Conservation (phyloP, 2,797 vertebrate genomes). For the Phrynocephalus guinanensis region DNA sequence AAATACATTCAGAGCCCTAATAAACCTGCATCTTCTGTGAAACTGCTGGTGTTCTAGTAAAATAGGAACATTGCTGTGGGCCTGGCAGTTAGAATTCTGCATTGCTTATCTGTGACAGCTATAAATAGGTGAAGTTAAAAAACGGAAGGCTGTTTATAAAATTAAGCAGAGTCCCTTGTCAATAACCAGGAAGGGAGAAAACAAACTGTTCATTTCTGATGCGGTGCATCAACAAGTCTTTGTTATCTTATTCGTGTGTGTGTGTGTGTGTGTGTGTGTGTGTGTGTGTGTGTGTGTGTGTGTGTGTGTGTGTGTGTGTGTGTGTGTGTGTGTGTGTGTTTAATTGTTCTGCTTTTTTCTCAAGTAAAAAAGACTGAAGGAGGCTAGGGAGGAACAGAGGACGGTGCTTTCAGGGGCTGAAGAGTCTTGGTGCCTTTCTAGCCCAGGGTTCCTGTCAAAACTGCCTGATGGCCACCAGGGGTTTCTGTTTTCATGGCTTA, state of each 20-base stretch:
- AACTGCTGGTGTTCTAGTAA: not conserved
- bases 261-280: not conserved
- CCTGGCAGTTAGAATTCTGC: not conserved
- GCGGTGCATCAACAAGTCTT: no score
- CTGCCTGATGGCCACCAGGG: no score
- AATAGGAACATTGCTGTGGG: not conserved
- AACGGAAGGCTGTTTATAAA: not conserved
- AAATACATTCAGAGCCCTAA: not conserved
- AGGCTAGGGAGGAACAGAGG: no score
- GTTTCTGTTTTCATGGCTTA: no score
- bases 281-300: not conserved
- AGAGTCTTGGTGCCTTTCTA: no score
- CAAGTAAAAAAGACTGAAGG: no score
- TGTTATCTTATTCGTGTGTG: not conserved
- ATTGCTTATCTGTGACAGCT: not conserved
- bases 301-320: not conserved
- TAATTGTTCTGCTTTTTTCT: not conserved
- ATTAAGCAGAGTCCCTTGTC: not conserved
- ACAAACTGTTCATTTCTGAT: not conserved
- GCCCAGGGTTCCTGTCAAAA: no score
- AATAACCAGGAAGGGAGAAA: accelerated
- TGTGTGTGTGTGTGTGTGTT: no score
- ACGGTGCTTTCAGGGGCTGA: no score
- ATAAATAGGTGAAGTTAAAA: slow-evolving; percentile 21
- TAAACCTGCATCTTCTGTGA: slow-evolving; percentile 4